Percentiles rank a stretch among this genome's conserved stretches.
phyloP scores from a whole-genome alignment of 2,113 vertebrate species.

The Cyprinodon tularosa region DNA sequence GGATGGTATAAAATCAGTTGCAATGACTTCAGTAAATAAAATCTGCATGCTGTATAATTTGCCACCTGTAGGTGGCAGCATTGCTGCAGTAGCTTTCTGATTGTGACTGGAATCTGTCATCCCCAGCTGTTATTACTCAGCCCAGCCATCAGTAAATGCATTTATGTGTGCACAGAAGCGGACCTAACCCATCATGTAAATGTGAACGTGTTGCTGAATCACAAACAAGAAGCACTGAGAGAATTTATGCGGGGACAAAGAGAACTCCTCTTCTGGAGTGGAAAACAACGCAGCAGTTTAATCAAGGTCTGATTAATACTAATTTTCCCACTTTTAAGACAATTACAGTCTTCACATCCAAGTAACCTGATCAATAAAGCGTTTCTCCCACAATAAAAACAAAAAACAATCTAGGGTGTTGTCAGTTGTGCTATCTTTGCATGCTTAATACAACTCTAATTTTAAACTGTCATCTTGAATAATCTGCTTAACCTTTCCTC shows the following conservation, averaged over 20 bases:
- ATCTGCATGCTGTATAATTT: not conserved
- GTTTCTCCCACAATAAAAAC: constrained; percentile 31
- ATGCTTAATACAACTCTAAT: constrained; percentile 38
- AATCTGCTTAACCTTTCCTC: constrained; percentile 32
- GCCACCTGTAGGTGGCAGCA: constrained; percentile 68
- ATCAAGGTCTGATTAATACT: constrained; percentile 55
- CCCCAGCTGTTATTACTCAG: constrained; percentile 24
- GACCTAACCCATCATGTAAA: constrained; percentile 47
- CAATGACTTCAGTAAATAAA: not conserved
- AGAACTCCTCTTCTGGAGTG: constrained; percentile 20
- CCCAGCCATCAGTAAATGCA: constrained; percentile 43
- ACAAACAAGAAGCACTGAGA: constrained; percentile 23
- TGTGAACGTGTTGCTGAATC: constrained; percentile 14
- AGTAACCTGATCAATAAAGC: constrained; percentile 51
- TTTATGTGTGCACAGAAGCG: constrained; percentile 28
- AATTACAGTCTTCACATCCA: constrained; percentile 46
- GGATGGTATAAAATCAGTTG: not conserved
- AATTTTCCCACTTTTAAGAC: constrained; percentile 44
- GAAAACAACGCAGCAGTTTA: constrained; percentile 43
- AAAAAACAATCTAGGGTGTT: constrained; percentile 14
- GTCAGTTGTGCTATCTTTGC: constrained; percentile 37
- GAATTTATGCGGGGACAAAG: not conserved
- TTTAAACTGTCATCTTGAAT: constrained; percentile 55
- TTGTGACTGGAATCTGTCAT: not conserved
- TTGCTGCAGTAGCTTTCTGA: constrained; percentile 24